phyloP scores from a whole-genome alignment of 1,140 invertebrate genomes.

The Steinernema khuongi region DNA sequence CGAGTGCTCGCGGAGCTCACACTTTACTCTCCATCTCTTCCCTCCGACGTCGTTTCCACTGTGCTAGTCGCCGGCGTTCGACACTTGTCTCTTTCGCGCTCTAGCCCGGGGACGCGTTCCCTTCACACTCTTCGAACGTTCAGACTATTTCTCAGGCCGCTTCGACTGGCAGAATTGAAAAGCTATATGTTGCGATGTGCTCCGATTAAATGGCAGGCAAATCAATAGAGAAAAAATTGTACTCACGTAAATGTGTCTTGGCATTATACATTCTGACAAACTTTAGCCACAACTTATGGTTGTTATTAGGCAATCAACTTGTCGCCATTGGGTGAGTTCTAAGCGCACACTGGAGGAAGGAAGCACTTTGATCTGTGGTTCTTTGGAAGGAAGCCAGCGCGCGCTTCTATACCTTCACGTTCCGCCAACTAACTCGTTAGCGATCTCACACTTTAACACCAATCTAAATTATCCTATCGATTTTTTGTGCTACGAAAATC shows the following conservation, averaged over 20 bases:
- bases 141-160: not conserved
- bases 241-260: not conserved
- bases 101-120: not conserved
- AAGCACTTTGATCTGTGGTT: too few species aligned
- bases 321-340: too few species aligned
- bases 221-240: not conserved
- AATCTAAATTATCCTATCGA: too few species aligned
- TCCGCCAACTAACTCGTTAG: too few species aligned
- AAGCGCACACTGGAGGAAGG: too few species aligned
- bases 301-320: too few species aligned
- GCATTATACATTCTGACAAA: too few species aligned
- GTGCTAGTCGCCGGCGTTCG: not conserved
- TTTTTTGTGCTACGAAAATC: too few species aligned
- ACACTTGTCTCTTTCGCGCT: not conserved
- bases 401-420: too few species aligned
- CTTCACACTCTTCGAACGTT: not conserved
- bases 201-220: not conserved
- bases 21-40: conserved; percentile 2
- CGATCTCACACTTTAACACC: too few species aligned
- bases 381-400: too few species aligned
- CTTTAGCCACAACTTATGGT: too few species aligned
- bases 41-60: not conserved
- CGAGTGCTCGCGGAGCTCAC: not conserved
- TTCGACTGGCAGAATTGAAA: not conserved
- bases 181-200: conserved; percentile 2